phyloP scores from a whole-genome alignment of 2,113 vertebrate species.

The Cephalopterus ornatus region DNA sequence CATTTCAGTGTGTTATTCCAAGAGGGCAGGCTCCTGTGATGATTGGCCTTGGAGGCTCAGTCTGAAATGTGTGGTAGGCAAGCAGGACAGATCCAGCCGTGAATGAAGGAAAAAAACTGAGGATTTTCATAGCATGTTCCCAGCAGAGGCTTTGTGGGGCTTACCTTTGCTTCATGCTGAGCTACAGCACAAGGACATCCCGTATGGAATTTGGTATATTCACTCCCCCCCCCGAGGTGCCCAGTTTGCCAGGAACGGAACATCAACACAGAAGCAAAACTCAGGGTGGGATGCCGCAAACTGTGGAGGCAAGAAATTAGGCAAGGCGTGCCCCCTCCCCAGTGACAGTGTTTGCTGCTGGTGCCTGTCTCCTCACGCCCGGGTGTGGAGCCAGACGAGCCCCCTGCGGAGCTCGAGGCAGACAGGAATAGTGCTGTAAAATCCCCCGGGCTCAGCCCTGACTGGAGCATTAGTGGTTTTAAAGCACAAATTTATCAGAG shows the following conservation, averaged over 20 bases:
- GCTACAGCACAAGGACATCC: not conserved
- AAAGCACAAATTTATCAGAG: not conserved
- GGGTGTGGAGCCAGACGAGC: not conserved
- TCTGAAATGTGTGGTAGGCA: not conserved
- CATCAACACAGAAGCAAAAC: not conserved
- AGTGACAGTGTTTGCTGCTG: not conserved
- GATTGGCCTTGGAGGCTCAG: not conserved
- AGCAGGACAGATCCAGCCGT: not conserved
- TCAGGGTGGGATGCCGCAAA: not conserved
- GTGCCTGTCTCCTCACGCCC: not conserved
- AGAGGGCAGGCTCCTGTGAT: not conserved
- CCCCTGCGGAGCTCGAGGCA: not conserved
- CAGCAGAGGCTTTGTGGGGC: not conserved
- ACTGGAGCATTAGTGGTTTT: not conserved
- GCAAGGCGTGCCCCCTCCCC: not conserved
- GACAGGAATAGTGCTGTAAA: not conserved
- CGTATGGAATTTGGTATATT: not conserved
- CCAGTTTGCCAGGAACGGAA: not conserved
- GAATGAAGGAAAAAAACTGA: not conserved
- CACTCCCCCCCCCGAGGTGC: fast-evolving
- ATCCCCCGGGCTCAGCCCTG: not conserved
- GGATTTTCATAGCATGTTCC: not conserved
- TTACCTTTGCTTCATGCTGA: not conserved
- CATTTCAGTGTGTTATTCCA: not conserved
- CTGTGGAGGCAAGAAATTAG: not conserved